Evolutionary conservation across 2,888 invertebrate genomes (phyloP).

Genomic region (Mechanitis mazaeus): DNA sequence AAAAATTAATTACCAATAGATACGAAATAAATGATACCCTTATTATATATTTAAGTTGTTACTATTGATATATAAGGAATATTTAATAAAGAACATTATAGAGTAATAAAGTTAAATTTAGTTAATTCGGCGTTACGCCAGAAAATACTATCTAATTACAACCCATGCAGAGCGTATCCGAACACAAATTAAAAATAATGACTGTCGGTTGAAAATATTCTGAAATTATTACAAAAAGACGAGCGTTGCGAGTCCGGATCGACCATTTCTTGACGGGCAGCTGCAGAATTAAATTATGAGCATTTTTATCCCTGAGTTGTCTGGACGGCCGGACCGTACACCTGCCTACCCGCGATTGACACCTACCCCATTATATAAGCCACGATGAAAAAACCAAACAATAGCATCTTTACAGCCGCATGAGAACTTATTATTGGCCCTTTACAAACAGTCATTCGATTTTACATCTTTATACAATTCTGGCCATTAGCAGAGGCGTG

Average conservation of each 20-base stretch:
- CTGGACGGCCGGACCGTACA: slow-evolving; percentile 47
- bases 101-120: slow-evolving; percentile 25
- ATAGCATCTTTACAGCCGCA: slow-evolving; percentile 66
- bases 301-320: slow-evolving; percentile 64
- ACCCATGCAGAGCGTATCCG: slow-evolving; percentile 43
- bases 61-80: no score
- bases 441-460: slow-evolving; percentile 68
- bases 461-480: slow-evolving; percentile 74
- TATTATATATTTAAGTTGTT: no score
- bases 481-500: slow-evolving; percentile 72
- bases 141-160: slow-evolving; percentile 43
- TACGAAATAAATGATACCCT: no score
- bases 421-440: slow-evolving; percentile 74
- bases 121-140: slow-evolving; percentile 35
- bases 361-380: slow-evolving; percentile 71
- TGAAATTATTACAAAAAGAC: slow-evolving; percentile 66
- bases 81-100: no score
- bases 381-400: slow-evolving; percentile 66
- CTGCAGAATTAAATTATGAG: slow-evolving; percentile 73
- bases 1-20: no score
- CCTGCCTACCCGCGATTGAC: slow-evolving; percentile 74
- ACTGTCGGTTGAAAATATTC: slow-evolving; percentile 54
- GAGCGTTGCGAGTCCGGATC: slow-evolving; percentile 53
- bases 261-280: slow-evolving; percentile 69
- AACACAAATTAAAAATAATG: slow-evolving; percentile 60